These are phyloP conservation scores for Myzus persicae DNA, from an alignment of 1,140 invertebrate genomes.

Conservation along the genomic window DNA sequence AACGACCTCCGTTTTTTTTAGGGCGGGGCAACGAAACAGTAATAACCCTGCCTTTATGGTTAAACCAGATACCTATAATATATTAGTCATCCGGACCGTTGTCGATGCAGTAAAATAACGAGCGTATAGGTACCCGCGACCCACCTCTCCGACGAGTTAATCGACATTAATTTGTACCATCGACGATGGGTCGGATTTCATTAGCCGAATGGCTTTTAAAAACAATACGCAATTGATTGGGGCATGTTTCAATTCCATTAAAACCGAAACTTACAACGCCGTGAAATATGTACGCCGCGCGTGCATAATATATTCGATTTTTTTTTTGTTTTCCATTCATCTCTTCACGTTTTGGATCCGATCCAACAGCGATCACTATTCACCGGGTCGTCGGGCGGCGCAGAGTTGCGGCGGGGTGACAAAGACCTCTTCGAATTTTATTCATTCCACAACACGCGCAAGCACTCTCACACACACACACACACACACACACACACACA, in stretches of 20 bases:
- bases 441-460: neutral
- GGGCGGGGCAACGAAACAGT: neutral
- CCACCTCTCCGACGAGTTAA: conserved; percentile 26
- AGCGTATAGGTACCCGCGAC: neutral
- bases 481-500: no score
- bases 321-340: neutral
- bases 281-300: neutral
- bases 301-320: neutral
- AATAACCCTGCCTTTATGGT: neutral
- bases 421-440: conserved; percentile 33
- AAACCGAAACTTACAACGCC: neutral
- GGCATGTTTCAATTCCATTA: conserved; percentile 54
- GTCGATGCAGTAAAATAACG: neutral
- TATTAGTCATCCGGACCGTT: neutral
- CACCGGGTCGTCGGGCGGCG: neutral
- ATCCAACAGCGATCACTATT: conserved; percentile 35
- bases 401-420: neutral
- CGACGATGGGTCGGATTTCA: conserved; percentile 52
- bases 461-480: no score
- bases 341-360: neutral
- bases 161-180: conserved; percentile 54
- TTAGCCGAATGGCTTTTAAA: conserved; percentile 55
- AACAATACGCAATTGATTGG: conserved; percentile 54
- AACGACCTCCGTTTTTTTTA: neutral
- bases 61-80: no score